Percentiles rank a stretch among this genome's conserved stretches.
Evolutionary conservation across 2,113 vertebrate genomes (phyloP).

Genomic region (Burhinus oedicnemus): DNA sequence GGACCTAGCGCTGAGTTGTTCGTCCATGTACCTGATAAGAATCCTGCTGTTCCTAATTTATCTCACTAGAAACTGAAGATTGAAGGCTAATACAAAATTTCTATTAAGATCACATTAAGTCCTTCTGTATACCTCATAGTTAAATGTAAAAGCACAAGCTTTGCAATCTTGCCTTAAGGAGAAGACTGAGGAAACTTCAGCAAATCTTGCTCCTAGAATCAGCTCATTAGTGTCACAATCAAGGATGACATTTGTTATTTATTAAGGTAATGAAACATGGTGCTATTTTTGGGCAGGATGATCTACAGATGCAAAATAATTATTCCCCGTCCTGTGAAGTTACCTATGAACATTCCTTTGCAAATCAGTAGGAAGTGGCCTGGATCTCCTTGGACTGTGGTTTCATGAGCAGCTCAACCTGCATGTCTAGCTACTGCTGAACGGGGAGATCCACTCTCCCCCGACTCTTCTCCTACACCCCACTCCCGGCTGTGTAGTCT

Average conservation of each 20-base stretch:
- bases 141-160: background rate
- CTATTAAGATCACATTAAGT: background rate
- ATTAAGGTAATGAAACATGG: background rate
- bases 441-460: rapidly evolving
- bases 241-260: background rate
- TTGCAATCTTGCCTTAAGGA: background rate
- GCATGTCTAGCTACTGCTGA: background rate
- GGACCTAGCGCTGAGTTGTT: background rate
- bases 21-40: background rate
- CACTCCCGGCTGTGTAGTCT: background rate
- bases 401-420: background rate
- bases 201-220: background rate
- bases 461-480: background rate
- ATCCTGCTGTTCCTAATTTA: background rate
- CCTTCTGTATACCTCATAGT: background rate
- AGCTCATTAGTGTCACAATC: background rate
- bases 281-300: background rate
- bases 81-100: background rate
- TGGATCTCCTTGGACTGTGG: background rate
- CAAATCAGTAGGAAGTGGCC: background rate
- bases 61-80: background rate
- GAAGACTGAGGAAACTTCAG: background rate
- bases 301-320: background rate
- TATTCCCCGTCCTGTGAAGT: background rate
- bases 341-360: background rate